Evolutionary conservation across 1,140 invertebrate species (phyloP).

Genomic region (Achroia grisella): DNA sequence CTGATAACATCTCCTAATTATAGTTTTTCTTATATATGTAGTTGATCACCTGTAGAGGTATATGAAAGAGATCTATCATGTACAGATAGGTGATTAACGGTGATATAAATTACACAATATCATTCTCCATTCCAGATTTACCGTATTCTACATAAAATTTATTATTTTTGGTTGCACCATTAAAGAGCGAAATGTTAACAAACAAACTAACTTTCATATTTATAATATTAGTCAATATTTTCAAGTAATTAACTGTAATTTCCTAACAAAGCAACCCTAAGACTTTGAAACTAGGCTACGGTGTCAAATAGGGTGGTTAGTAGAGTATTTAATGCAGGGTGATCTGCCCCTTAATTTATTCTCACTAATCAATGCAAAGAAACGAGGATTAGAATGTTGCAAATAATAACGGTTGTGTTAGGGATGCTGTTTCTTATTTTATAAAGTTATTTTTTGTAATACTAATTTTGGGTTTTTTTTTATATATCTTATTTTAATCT

Average conservation of each 20-base stretch:
- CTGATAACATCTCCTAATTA: too few species aligned
- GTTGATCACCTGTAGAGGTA: too few species aligned
- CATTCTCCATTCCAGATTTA: too few species aligned
- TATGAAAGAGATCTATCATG: too few species aligned
- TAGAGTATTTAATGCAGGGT: neutral
- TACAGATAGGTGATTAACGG: too few species aligned
- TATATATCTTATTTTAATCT: neutral
- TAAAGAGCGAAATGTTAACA: too few species aligned
- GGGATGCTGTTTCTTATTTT: neutral
- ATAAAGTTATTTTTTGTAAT: neutral
- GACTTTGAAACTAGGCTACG: conserved; percentile 1
- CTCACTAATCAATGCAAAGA: conserved; percentile 1
- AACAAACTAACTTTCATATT: too few species aligned
- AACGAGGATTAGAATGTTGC: neutral
- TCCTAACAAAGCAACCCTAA: neutral
- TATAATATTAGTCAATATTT: too few species aligned
- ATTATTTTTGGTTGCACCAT: too few species aligned
- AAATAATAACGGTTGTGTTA: neutral
- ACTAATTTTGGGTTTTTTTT: neutral
- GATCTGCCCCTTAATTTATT: neutral
- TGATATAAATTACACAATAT: too few species aligned
- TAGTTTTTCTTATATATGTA: too few species aligned
- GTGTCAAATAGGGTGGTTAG: neutral
- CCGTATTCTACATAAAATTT: too few species aligned
- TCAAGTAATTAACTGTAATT: neutral